These are phyloP conservation scores for Lepidothrix coronata DNA, from an alignment of 2,113 vertebrate genomes.

Conservation along the genomic window DNA sequence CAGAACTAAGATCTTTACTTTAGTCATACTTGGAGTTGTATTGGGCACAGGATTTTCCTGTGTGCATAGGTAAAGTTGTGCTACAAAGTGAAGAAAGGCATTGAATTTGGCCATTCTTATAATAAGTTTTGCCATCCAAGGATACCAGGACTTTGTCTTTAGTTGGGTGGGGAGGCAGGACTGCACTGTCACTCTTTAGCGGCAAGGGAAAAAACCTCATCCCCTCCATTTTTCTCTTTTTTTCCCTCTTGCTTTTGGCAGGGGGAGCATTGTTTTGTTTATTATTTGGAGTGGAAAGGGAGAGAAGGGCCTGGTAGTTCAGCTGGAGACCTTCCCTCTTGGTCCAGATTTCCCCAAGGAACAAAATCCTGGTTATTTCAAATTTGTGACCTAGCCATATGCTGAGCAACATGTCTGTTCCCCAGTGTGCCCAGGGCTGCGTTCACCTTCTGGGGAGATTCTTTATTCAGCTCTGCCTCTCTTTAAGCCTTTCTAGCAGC, in stretches of 20 bases:
- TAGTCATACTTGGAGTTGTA: background rate
- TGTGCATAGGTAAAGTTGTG: background rate
- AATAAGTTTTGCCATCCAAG: background rate
- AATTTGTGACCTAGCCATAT: background rate
- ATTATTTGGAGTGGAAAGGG: rapidly evolving
- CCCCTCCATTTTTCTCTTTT: background rate
- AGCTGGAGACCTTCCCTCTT: background rate
- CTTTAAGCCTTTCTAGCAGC: slow-evolving; percentile 32
- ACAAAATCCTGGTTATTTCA: background rate
- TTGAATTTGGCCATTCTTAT: background rate
- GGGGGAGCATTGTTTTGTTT: background rate
- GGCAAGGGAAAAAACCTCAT: background rate
- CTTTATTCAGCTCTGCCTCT: background rate
- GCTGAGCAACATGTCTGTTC: background rate
- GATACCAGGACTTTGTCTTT: background rate
- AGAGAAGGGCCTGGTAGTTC: background rate
- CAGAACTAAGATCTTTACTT: background rate
- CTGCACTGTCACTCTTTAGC: background rate
- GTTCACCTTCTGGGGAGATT: background rate
- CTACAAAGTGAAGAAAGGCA: background rate
- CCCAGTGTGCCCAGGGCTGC: background rate
- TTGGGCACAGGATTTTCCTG: background rate
- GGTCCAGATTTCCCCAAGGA: background rate
- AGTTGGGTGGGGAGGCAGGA: background rate
- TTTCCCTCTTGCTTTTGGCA: background rate